A percentile compares a stretch with the other conserved stretches of the same genome.
phyloP scores from a whole-genome alignment of 2,113 vertebrate genomes.

The Spea multiplicata region DNA sequence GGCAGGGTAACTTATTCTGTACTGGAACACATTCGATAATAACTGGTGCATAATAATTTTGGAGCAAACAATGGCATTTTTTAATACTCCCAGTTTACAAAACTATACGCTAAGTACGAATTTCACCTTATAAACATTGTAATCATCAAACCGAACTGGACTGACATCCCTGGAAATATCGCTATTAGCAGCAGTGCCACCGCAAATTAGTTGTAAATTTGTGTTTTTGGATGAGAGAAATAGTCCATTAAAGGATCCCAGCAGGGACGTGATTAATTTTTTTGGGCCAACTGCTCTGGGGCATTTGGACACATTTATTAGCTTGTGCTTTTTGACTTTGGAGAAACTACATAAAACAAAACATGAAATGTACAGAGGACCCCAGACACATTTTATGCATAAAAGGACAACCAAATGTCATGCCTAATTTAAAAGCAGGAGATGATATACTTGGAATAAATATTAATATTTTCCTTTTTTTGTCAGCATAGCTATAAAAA shows the following conservation, averaged over 20 bases:
- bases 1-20: too few relatives aligned
- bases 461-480: neutral
- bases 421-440: conserved; percentile 20
- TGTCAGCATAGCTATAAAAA: too few relatives aligned
- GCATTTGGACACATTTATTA: conserved; percentile 38
- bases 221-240: conserved; percentile 50
- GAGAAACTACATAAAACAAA: conserved; percentile 23
- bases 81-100: conserved; percentile 13
- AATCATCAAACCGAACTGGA: conserved; percentile 39
- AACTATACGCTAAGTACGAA: conserved; percentile 8
- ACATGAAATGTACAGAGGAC: conserved; percentile 14
- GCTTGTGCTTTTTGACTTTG: conserved; percentile 37
- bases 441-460: neutral
- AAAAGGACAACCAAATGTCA: conserved; percentile 38
- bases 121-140: conserved; percentile 8
- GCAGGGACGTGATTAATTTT: conserved; percentile 55
- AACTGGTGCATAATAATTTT: neutral
- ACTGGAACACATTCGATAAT: too few relatives aligned
- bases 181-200: conserved; percentile 34
- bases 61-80: too few relatives aligned
- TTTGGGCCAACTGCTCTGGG: conserved; percentile 41
- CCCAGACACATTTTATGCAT: conserved; percentile 11
- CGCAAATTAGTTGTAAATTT: conserved; percentile 47
- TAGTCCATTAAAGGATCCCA: conserved; percentile 52
- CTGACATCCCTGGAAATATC: conserved; percentile 35